A percentile compares a stretch with the other conserved stretches of the same genome.
phyloP scores from a whole-genome alignment of 2,113 vertebrate genomes.

The Baryphthengus martii region DNA sequence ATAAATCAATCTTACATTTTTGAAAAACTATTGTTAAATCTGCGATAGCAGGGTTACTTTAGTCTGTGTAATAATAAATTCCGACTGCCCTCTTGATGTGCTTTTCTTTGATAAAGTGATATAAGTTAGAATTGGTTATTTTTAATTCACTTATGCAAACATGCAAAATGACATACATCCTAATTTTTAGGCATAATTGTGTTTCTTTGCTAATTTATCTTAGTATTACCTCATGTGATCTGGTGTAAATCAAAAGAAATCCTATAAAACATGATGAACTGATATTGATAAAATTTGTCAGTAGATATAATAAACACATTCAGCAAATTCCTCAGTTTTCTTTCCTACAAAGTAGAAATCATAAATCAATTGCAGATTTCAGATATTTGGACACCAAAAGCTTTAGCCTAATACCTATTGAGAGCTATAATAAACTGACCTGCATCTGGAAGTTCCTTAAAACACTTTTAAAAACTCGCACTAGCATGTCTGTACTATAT shows the following conservation, averaged over 20 bases:
- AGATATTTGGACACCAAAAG: not conserved
- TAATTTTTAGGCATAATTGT: not conserved
- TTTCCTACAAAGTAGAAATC: not conserved
- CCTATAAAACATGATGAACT: not conserved
- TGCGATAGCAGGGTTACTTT: not conserved
- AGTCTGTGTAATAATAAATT: not conserved
- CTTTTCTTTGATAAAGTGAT: not conserved
- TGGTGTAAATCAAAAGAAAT: not conserved
- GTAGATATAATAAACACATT: not conserved
- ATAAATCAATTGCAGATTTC: not conserved
- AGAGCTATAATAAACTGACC: not conserved
- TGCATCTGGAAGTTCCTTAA: not conserved
- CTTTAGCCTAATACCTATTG: not conserved
- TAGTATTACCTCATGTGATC: not conserved
- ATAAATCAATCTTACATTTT: not conserved
- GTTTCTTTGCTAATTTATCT: not conserved
- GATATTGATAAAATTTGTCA: not conserved
- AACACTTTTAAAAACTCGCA: not conserved
- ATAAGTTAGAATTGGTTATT: not conserved
- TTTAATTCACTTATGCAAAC: not conserved
- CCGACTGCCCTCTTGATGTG: not conserved
- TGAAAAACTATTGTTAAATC: not conserved
- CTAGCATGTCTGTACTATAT: not conserved
- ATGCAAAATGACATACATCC: not conserved
- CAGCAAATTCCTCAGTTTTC: not conserved